Conservation (phyloP, 2,797 vertebrate genomes). For the Scomberomorus guttatus region DNA sequence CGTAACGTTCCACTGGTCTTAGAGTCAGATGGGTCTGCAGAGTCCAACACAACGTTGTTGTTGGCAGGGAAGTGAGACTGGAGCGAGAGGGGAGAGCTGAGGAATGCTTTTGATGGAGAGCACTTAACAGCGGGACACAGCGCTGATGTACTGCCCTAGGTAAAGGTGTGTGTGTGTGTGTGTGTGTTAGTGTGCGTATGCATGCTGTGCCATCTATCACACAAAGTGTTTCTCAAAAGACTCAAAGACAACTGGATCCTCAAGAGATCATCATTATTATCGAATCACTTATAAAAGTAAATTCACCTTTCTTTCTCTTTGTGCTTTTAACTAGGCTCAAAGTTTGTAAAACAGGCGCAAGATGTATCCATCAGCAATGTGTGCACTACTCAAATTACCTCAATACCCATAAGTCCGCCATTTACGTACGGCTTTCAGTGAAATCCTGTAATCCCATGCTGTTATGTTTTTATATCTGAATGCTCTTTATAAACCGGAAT, state of each 20-base stretch:
- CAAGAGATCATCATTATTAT: conserved; percentile 32
- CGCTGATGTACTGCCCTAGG: conserved; percentile 67
- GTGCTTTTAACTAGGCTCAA: conserved; percentile 13
- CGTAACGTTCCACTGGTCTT: conserved; percentile 60
- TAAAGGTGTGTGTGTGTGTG: conserved; percentile 54
- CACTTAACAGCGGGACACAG: conserved; percentile 73
- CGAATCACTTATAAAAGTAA: conserved; percentile 18
- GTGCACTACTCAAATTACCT: conserved; percentile 39
- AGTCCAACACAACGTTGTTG: conserved; percentile 74
- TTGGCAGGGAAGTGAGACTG: conserved; percentile 75
- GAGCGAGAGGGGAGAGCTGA: conserved; percentile 64
- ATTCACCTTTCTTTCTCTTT: conserved; percentile 21
- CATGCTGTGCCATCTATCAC: conserved; percentile 23
- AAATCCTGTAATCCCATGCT: conserved; percentile 25
- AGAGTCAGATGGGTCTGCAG: conserved; percentile 62
- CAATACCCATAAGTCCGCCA: conserved; percentile 11
- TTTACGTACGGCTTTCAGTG: conserved; percentile 25
- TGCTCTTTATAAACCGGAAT: conserved; percentile 6
- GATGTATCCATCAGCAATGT: not conserved
- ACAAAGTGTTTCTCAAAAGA: conserved; percentile 41
- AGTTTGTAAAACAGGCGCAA: conserved; percentile 10
- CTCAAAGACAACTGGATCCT: conserved; percentile 16
- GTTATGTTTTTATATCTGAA: conserved; percentile 19
- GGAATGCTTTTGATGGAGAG: conserved; percentile 81
- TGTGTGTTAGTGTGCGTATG: conserved; percentile 21